Conservation (phyloP, 2,888 invertebrate species). For the Trachelus iudaicus region DNA sequence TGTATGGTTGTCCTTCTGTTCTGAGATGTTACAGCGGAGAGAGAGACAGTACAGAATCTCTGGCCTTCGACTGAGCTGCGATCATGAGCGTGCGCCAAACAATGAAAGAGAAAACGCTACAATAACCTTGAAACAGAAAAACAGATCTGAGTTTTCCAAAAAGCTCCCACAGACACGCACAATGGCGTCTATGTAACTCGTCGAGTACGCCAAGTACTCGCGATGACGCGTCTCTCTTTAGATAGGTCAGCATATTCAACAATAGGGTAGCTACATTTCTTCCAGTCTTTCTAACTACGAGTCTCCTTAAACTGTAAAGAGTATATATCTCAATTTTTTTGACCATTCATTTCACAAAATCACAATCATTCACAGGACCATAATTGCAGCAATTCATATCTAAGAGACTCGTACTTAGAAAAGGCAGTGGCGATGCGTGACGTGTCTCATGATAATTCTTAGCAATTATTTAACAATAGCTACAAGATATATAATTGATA, state of each 20-base stretch:
- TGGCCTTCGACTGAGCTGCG: conserved; percentile 66
- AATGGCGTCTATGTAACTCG: conserved; percentile 45
- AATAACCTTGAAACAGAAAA: conserved; percentile 57
- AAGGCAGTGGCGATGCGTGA: conserved; percentile 53
- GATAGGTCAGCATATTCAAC: conserved; percentile 61
- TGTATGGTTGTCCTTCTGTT: conserved; percentile 68
- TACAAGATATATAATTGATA: background rate
- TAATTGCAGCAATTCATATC: background rate
- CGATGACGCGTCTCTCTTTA: conserved; percentile 44
- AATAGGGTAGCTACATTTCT: conserved; percentile 56
- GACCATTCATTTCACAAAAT: background rate
- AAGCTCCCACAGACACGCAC: conserved; percentile 52
- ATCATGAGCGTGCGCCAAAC: conserved; percentile 65
- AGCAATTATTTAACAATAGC: background rate
- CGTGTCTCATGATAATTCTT: background rate
- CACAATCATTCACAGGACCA: background rate
- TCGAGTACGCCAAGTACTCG: conserved; percentile 54
- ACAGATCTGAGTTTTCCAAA: conserved; percentile 60
- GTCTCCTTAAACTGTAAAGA: conserved; percentile 33
- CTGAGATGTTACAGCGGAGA: conserved; percentile 69
- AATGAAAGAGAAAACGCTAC: conserved; percentile 63
- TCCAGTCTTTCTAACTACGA: conserved; percentile 50
- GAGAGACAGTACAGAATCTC: conserved; percentile 66
- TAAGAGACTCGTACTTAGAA: conserved; percentile 54
- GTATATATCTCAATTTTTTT: background rate